Conservation (phyloP, 2,797 vertebrate species). For the Acanthopagrus latus region DNA sequence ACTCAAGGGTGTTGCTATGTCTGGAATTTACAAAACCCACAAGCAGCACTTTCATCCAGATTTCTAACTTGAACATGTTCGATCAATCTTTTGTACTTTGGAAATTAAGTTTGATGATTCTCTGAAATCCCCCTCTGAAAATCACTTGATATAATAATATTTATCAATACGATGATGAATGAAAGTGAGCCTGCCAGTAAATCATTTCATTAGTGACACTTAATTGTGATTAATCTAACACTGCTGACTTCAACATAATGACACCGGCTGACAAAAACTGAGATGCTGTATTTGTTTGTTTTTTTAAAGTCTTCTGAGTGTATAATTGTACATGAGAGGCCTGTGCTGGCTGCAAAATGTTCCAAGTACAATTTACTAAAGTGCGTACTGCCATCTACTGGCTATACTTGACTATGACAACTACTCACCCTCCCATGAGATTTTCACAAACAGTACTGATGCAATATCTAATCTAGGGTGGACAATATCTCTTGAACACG, state of each 20-base stretch:
- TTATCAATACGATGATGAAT: no score
- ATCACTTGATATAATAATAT: no score
- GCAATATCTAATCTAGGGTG: neutral
- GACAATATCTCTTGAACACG: neutral
- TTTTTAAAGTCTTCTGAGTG: no score
- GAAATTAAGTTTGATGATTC: neutral
- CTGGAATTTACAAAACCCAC: constrained; percentile 41
- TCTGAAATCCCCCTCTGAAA: neutral
- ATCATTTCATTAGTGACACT: neutral
- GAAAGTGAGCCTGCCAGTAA: no score
- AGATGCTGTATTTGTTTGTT: neutral
- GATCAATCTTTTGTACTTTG: neutral
- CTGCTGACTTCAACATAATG: neutral
- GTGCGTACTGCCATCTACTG: constrained; percentile 68
- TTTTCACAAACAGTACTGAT: neutral
- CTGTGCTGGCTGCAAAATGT: neutral
- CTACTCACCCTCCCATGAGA: no score
- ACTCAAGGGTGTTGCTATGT: constrained; percentile 35
- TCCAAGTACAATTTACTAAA: neutral
- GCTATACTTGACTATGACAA: neutral
- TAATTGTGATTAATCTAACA: neutral
- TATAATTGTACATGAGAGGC: neutral
- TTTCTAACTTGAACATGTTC: neutral
- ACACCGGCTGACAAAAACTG: neutral
- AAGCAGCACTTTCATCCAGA: neutral